phyloP scores from a whole-genome alignment of 2,888 invertebrate species.

The Melanostoma scalare region DNA sequence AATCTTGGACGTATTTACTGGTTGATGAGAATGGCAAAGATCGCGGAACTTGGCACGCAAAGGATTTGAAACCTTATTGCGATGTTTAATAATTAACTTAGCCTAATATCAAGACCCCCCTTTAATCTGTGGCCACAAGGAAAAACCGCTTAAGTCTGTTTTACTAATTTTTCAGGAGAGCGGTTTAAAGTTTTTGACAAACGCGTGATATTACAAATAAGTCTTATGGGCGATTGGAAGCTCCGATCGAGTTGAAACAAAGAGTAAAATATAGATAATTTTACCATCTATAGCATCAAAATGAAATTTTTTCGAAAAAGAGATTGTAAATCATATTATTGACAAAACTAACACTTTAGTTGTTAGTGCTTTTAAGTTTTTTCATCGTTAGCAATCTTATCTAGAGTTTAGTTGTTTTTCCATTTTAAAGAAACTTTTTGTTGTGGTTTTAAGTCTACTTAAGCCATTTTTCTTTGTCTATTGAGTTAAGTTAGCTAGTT shows the following conservation, averaged over 20 bases:
- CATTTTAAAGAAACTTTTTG: conserved; percentile 2
- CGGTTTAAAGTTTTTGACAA: too few species aligned
- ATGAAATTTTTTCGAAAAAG: neutral
- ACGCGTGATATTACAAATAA: too few species aligned
- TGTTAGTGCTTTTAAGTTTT: neutral
- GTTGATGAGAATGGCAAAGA: too few species aligned
- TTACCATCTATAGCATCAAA: conserved; percentile 1
- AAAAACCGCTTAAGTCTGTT: neutral
- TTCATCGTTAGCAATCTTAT: conserved; percentile 1
- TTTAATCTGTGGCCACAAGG: conserved; percentile 4
- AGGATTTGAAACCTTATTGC: too few species aligned
- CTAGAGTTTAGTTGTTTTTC: conserved; percentile 1
- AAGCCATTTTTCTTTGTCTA: conserved; percentile 12
- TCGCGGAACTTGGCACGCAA: too few species aligned
- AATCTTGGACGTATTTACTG: too few species aligned
- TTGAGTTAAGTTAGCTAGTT: conserved; percentile 11
- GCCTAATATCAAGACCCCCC: too few species aligned
- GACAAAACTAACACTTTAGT: conserved; percentile 7
- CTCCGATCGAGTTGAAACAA: conserved; percentile 7
- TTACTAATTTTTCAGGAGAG: neutral
- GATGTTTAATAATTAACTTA: too few species aligned
- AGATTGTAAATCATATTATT: neutral
- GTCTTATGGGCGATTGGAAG: too few species aligned
- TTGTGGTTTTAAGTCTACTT: conserved; percentile 16
- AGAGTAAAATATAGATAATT: neutral